Conservation (phyloP, 1,140 invertebrate genomes). For the Cataglyphis hispanica region DNA sequence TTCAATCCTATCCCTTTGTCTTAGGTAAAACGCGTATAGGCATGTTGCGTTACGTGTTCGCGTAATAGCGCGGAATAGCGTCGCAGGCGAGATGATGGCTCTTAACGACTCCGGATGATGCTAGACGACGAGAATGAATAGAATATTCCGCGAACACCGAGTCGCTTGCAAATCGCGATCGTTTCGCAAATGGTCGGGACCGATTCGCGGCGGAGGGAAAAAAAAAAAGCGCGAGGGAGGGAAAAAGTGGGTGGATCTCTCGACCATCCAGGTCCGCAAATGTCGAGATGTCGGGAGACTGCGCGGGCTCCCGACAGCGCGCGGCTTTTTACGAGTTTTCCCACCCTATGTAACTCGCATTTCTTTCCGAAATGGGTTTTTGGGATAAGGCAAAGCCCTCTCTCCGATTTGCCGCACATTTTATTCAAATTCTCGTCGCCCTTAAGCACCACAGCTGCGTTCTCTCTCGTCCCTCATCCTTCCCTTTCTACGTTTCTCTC, state of each 20-base stretch:
- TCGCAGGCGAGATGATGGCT: constrained; percentile 20
- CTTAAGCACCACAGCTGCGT: constrained; percentile 49
- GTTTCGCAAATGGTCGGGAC: constrained; percentile 27
- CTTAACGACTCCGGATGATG: constrained; percentile 29
- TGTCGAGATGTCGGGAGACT: constrained; percentile 47
- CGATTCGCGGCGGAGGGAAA: neutral
- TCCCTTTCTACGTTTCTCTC: neutral
- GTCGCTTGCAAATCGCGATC: neutral
- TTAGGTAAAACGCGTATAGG: constrained; percentile 40
- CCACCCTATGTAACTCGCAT: constrained; percentile 41
- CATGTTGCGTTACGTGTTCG: constrained; percentile 22
- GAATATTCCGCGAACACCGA: constrained; percentile 34
- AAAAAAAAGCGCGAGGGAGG: neutral
- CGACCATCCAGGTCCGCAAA: constrained; percentile 28
- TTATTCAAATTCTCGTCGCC: constrained; percentile 58
- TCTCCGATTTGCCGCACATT: constrained; percentile 52
- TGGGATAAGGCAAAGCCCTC: constrained; percentile 56
- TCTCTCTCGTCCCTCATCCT: neutral
- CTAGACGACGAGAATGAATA: neutral
- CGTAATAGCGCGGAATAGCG: constrained; percentile 38
- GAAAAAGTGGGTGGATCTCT: neutral
- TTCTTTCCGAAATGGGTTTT: constrained; percentile 37
- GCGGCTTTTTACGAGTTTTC: constrained; percentile 54
- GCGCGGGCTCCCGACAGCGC: neutral
- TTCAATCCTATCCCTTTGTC: constrained; percentile 41